A percentile compares a stretch with the other conserved stretches of the same genome.
These are phyloP conservation scores for Melanotaenia duboulayi DNA, from an alignment of 2,113 vertebrate genomes.

Conservation along the genomic window DNA sequence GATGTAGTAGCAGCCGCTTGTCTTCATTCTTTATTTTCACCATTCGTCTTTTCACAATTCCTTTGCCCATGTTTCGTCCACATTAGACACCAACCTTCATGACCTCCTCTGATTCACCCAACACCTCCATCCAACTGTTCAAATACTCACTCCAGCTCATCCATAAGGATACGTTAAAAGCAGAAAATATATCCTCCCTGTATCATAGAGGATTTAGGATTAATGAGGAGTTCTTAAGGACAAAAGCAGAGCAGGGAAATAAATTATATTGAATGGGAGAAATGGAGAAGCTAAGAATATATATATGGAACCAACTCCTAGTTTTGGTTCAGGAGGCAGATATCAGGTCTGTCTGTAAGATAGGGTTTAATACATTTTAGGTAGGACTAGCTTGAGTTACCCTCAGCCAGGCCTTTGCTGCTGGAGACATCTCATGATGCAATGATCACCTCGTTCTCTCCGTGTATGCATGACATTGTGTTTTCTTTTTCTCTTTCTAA, in stretches of 20 bases:
- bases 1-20: too few species aligned
- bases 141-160: constrained; percentile 17
- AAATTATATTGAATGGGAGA: constrained; percentile 32
- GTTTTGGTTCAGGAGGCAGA: too few species aligned
- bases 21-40: constrained; percentile 6
- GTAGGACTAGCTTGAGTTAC: too few species aligned
- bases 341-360: too few species aligned
- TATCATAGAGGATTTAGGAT: constrained; percentile 59
- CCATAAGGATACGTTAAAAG: constrained; percentile 38
- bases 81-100: constrained; percentile 42
- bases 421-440: too few species aligned
- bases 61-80: constrained; percentile 11
- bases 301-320: too few species aligned
- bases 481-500: too few species aligned
- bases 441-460: too few species aligned
- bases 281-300: neutral
- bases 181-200: constrained; percentile 46
- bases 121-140: constrained; percentile 22
- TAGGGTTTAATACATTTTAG: too few species aligned
- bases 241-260: constrained; percentile 37
- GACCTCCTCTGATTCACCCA: constrained; percentile 32
- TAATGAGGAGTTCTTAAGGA: constrained; percentile 61
- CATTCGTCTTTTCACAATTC: constrained; percentile 17
- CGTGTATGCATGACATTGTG: too few species aligned
- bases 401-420: too few species aligned